These are phyloP conservation scores for Upupa epops DNA, from an alignment of 2,113 vertebrate genomes.

Conservation along the genomic window DNA sequence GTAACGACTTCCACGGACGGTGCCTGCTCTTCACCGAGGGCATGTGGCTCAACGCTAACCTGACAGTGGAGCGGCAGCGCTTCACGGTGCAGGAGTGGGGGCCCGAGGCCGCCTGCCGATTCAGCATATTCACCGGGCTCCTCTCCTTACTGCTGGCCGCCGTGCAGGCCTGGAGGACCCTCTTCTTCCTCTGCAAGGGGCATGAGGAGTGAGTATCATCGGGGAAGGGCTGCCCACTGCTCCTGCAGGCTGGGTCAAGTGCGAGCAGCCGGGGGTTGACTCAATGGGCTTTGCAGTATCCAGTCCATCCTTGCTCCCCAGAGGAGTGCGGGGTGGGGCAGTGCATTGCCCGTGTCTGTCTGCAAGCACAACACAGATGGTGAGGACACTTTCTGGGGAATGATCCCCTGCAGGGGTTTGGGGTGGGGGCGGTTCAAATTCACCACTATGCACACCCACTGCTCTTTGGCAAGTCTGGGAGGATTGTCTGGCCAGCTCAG, in stretches of 20 bases:
- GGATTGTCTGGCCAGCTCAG: neutral
- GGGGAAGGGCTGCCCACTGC: neutral
- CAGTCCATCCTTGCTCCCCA: neutral
- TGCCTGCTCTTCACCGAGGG: constrained; percentile 95
- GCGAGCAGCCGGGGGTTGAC: neutral
- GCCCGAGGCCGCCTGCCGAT: constrained; percentile 90
- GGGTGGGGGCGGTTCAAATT: neutral
- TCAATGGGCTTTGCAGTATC: neutral
- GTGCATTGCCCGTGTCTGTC: rapidly evolving
- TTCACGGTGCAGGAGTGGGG: constrained; percentile 98
- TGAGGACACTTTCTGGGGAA: rapidly evolving
- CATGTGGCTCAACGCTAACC: constrained; percentile 97
- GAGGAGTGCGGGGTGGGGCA: neutral
- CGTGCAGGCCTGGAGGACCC: constrained; percentile 91
- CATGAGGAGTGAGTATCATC: constrained; percentile 90
- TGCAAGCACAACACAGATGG: neutral
- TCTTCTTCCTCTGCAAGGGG: constrained; percentile 95
- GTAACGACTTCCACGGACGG: constrained; percentile 89
- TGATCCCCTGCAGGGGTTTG: neutral
- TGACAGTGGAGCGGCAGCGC: constrained; percentile 90
- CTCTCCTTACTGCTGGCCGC: constrained; percentile 91
- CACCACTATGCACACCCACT: rapidly evolving
- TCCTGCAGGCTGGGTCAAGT: neutral
- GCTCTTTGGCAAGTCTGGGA: neutral
- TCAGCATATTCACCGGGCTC: constrained; percentile 89